A percentile compares a stretch with the other conserved stretches of the same genome.
phyloP scores from a whole-genome alignment of 2,797 vertebrate species.

The Leptodactylus fallax region DNA sequence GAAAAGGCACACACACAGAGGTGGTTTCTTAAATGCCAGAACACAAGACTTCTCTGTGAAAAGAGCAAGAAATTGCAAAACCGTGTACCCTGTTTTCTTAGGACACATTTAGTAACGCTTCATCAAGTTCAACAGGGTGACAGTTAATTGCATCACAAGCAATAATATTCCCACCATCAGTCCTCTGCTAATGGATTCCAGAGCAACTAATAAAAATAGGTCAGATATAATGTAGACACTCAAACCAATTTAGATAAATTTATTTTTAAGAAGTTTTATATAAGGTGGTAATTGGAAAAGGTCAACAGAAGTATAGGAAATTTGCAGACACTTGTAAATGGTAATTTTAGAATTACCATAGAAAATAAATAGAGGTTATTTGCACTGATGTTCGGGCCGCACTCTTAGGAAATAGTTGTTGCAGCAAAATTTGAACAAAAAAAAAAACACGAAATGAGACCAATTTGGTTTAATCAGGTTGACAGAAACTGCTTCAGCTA shows the following conservation, averaged over 20 bases:
- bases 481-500: neutral
- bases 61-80: neutral
- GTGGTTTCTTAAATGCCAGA: neutral
- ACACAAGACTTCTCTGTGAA: neutral
- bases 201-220: conserved; percentile 39
- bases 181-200: conserved; percentile 44
- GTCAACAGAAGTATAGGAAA: conserved; percentile 39
- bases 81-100: neutral
- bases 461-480: neutral
- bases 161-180: conserved; percentile 41
- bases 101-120: conserved; percentile 32
- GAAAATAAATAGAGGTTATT: conserved; percentile 28
- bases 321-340: conserved; percentile 42
- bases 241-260: conserved; percentile 50
- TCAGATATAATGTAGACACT: conserved; percentile 35
- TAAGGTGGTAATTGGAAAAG: conserved; percentile 48
- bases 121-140: conserved; percentile 39
- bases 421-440: neutral
- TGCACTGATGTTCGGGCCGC: neutral
- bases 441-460: neutral
- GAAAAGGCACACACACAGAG: too few relatives aligned
- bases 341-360: conserved; percentile 28
- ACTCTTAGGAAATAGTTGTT: neutral
- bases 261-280: conserved; percentile 46
- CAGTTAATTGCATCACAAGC: conserved; percentile 45